A percentile compares a stretch with the other conserved stretches of the same genome.
These are phyloP conservation scores for Plagodis dolabraria DNA, from an alignment of 2,888 invertebrate species.

Conservation along the genomic window DNA sequence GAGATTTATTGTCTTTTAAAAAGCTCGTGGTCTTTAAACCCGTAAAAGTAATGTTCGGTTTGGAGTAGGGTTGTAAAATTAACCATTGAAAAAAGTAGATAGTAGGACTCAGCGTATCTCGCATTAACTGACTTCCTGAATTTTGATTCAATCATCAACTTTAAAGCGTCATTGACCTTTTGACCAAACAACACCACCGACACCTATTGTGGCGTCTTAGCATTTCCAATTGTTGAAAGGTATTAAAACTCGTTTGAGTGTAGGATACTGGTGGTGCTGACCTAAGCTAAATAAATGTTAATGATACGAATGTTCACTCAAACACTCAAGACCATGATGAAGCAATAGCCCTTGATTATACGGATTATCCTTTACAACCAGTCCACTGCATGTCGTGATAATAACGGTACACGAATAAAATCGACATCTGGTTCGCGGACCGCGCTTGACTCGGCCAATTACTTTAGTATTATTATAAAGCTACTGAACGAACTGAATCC, in stretches of 20 bases:
- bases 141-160: no score
- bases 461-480: conserved; percentile 68
- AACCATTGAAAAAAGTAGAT: neutral
- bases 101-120: no score
- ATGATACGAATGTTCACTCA: conserved; percentile 42
- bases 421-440: conserved; percentile 70
- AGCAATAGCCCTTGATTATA: conserved; percentile 60
- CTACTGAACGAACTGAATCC: conserved; percentile 77
- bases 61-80: conserved; percentile 35
- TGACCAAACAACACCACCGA: no score
- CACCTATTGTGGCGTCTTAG: no score
- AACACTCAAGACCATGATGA: conserved; percentile 45
- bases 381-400: conserved; percentile 51
- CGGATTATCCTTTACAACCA: conserved; percentile 56
- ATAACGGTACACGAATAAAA: conserved; percentile 57
- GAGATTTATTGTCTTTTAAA: conserved; percentile 40
- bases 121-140: no score
- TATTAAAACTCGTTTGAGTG: neutral
- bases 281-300: conserved; percentile 39
- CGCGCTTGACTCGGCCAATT: conserved; percentile 56
- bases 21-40: conserved; percentile 34
- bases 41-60: conserved; percentile 21
- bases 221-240: no score
- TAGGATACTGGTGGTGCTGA: conserved; percentile 1
- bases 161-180: no score